Evolutionary conservation across 2,888 invertebrate genomes (phyloP), one percentile per base, ranked within the genome.

Genomic region (Eupithecia subfuscata): DNA sequence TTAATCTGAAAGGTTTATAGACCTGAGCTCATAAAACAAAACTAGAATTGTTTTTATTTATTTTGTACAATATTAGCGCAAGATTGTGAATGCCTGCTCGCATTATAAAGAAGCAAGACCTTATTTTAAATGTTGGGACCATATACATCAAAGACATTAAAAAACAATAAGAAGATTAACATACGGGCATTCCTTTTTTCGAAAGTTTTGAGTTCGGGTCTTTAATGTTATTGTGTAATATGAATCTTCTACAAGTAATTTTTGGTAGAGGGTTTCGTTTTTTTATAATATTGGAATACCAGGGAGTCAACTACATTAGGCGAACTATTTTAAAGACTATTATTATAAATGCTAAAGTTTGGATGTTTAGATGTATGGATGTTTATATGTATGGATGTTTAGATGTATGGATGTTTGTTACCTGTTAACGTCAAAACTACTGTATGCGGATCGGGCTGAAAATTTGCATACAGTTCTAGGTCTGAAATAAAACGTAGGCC

Each of bases 1-100:
- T 74, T 25, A 70, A 72, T 48, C 60, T 30, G 40, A 30, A 68
- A 68, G 34, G 52, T 73, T 69, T 74, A 71, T 69, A 45, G 73
- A 30, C 69, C 45, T 67, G 68, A 14, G 22, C 14, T 7, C 4
- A 68, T 68, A 43, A 68, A 34, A 37, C 12, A 40, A 67, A 65
- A 40, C 40, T n/a, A 22, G 34, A 5, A 0, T 56, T 60, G 12
- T 25, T 56, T 60, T 60, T 60, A 25, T 60, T 60, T 25, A 6
- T 12, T 60, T 60, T 60, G 22, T 25, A 12, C 25, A 22, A 25
- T 25, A 60, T 25, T 60, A 25, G 60, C 25, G 60, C 22, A 60
- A 60, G 14, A 60, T 56, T 56, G n/a, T 56, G 22, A 56, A 56
- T 56, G 22, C 22, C 22, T 56, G 11, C 22, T 22, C 12, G 12